phyloP scores from a whole-genome alignment of 2,113 vertebrate species.

The Forbesichthys agassizii region DNA sequence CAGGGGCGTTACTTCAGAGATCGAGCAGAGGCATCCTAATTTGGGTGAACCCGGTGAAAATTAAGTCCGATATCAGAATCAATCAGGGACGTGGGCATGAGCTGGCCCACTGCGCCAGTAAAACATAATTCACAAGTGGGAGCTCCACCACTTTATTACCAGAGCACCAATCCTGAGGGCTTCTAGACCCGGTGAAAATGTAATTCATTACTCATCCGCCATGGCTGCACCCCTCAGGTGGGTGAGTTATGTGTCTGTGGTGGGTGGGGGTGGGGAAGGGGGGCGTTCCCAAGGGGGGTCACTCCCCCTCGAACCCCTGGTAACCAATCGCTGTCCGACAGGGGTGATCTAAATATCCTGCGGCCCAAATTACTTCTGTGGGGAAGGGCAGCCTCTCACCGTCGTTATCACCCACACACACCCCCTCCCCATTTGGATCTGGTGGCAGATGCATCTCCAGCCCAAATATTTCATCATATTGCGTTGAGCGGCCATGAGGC shows the following conservation, averaged over 20 bases:
- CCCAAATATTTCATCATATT: constrained; percentile 80
- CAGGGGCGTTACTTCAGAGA: not conserved
- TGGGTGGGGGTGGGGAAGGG: constrained; percentile 28
- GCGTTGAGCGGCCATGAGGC: constrained; percentile 60
- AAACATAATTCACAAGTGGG: constrained; percentile 51
- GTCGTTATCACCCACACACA: constrained; percentile 81
- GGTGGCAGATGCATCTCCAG: constrained; percentile 82
- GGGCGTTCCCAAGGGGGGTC: constrained; percentile 73
- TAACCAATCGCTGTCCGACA: constrained; percentile 77
- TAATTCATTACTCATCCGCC: constrained; percentile 82
- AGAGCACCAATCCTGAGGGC: constrained; percentile 60
- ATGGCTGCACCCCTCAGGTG: constrained; percentile 67
- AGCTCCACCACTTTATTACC: constrained; percentile 17
- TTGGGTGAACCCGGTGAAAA: constrained; percentile 8
- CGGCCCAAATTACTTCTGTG: constrained; percentile 78
- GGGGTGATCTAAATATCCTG: constrained; percentile 81
- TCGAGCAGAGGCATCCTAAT: not conserved
- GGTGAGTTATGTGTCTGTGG: constrained; percentile 79
- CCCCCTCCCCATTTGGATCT: constrained; percentile 60
- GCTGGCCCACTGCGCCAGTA: constrained; percentile 31
- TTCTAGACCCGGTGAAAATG: constrained; percentile 77
- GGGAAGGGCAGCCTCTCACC: constrained; percentile 72
- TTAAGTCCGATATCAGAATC: constrained; percentile 39
- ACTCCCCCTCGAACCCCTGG: constrained; percentile 58
- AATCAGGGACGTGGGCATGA: constrained; percentile 42